Conservation (phyloP, 1,140 invertebrate species). For the Lethrus apterus region DNA sequence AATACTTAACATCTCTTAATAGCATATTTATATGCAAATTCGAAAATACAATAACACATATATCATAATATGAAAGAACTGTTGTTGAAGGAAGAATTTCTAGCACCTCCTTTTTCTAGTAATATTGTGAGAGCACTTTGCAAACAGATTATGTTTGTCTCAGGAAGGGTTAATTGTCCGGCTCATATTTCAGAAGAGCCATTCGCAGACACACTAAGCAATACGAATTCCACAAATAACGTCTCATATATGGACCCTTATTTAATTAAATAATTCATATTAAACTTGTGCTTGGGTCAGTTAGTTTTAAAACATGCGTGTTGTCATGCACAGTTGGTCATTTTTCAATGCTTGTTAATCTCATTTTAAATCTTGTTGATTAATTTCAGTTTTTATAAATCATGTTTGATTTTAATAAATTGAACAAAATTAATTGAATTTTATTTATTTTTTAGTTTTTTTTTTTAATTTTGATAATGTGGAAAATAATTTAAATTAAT, state of each 20-base stretch:
- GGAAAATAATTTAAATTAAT: too few species aligned
- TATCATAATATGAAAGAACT: constrained; percentile 10
- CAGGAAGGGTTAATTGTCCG: constrained; percentile 21
- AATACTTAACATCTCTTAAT: too few species aligned
- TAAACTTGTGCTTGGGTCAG: background rate
- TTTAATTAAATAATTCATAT: constrained; percentile 1
- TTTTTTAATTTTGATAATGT: too few species aligned
- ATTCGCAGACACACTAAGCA: constrained; percentile 5
- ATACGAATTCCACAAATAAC: background rate
- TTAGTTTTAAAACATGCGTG: too few species aligned
- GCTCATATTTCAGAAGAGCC: constrained; percentile 16
- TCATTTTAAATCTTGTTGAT: too few species aligned
- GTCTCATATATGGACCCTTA: background rate
- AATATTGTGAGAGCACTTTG: constrained; percentile 13
- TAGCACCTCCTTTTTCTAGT: constrained; percentile 25
- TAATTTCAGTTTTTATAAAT: too few species aligned
- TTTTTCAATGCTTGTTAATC: background rate
- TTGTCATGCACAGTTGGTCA: background rate
- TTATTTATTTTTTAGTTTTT: too few species aligned
- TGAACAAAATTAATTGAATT: too few species aligned
- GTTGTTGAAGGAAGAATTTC: constrained; percentile 16
- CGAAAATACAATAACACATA: constrained; percentile 12
- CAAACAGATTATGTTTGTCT: background rate
- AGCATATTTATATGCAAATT: constrained; percentile 15
- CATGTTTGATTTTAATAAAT: too few species aligned